A percentile compares a stretch with the other conserved stretches of the same genome.
Conservation (phyloP, 2,797 vertebrate genomes). For the Sphenopsis melanotis region DNA sequence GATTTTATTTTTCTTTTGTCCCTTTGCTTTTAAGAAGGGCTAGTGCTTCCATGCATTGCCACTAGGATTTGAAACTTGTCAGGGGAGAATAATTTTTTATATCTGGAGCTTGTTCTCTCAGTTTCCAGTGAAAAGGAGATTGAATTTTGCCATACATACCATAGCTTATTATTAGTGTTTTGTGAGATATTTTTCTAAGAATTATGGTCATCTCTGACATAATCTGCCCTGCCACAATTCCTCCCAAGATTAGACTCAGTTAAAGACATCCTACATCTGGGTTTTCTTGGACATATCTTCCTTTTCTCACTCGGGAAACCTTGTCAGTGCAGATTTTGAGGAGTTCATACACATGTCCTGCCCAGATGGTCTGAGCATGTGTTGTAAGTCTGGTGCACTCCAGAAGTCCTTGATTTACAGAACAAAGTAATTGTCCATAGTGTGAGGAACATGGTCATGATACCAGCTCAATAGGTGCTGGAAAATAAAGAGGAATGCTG, state of each 20-base stretch:
- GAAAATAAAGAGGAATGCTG: background rate
- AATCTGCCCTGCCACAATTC: background rate
- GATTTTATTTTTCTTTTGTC: background rate
- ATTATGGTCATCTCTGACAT: background rate
- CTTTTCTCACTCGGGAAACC: background rate
- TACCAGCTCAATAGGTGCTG: background rate
- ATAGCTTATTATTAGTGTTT: background rate
- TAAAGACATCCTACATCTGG: background rate
- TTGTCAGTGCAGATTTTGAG: conserved; percentile 1
- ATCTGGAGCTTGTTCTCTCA: background rate
- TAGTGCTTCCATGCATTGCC: background rate
- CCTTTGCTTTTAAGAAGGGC: background rate
- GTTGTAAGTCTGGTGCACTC: background rate
- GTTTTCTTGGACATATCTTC: background rate
- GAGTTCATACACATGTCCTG: background rate
- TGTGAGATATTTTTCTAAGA: background rate
- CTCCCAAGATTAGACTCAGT: background rate
- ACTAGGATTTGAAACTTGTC: background rate
- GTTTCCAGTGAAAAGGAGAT: background rate
- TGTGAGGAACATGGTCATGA: background rate
- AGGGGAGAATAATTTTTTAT: background rate
- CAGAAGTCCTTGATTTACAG: conserved; percentile 22
- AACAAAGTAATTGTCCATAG: background rate
- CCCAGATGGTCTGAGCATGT: conserved; percentile 32
- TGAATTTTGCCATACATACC: background rate